Evolutionary conservation across 2,113 vertebrate genomes (phyloP), one percentile per base, ranked within the genome.

Genomic region (Sorex fumeus): DNA sequence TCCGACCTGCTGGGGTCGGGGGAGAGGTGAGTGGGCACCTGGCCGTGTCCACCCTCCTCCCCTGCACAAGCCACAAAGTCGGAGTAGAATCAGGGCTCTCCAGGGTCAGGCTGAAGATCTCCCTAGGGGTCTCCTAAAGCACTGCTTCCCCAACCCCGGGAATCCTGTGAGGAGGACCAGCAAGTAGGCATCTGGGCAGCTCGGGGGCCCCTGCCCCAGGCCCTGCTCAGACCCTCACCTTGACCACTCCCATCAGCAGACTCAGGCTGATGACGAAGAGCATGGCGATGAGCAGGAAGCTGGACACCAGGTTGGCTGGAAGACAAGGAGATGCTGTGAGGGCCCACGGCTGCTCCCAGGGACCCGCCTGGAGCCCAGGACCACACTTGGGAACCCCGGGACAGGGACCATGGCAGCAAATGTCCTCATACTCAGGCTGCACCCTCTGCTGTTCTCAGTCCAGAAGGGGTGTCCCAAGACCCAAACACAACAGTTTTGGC

Each of bases 191-290:
- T 12, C 21, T n/a, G 12, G n/a, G 28, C 60, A 43, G 60, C 19
- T 1, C 27, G n/a, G 30, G 30, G 25, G 2, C 8, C 34, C 32
- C 1, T 6, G 9, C 32, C 27, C 19, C 13, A 7, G 45, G 28
- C 47, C 50, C 15, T 3, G 6, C 8, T n/a, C 88, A 25, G 70
- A 8, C 27, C 47, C 71, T 79, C 84, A 98, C 98, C 98, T 97
- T 98, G 84, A 98, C n/a, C 80, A 98, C 97, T 0, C 98, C 98
- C 0, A 97, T 43, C 23, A 98, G 91, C 72, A 98, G 97, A 76
- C 97, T 97, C 94, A 98, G 32, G 84, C 98, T 98, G 96, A 98
- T 98, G 94, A 97, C 0, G 0, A 98, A 97, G 70, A 98, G 91
- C 95, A 98, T 84, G 72, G 84, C 0, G 91, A 98, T 97, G 94